Base-by-base conservation (phyloP, 2,888 invertebrate genomes). In the Melipona bicolor region DNA sequence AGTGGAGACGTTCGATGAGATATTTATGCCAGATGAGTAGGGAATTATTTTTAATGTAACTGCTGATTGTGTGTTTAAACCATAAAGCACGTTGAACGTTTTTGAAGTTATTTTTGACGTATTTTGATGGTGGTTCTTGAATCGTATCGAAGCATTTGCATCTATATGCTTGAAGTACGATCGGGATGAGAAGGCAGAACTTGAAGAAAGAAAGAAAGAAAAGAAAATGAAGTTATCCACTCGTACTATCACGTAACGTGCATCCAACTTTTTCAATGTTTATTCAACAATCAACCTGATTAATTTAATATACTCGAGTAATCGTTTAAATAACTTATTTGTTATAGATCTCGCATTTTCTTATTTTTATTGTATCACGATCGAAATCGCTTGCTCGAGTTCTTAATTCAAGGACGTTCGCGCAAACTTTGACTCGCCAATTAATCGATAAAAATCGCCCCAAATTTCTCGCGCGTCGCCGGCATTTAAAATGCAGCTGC, bases 401-500 rank as follows among this genome's bases (percentile, higher is more conserved):
- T 52, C 43, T 11, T 19, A 21, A 27, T 2, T 19, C 56, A 36
- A 36, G 36, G 19, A 56, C n/a, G 56, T 15, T 17, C 9, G 17
- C 6, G 36, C 3, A 43, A 50, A 17, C 19, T 4, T 21, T 11
- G 13, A 43, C 9, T 43, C 50, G 9, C 50, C 32, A 36, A 36
- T 56, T 56, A 59, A 59, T 59, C 56, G 56, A 71, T 71, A 71
- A 27, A 27, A 61, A 49, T 61, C 24, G 71, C 49, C 59, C 59
- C 32, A 72, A 59, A 61, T 72, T 72, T 19, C 61, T 72, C 71
- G 43, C 52, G 52, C 24, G 27, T 15, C 19, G 24, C 21, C 32
- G 0, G 71, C 21, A 27, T 72, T 43, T 72, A 61, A 72, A 61
- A 49, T 49, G 59, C 71, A 72, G 27, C 24, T 43, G 71, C 43